Base-by-base conservation (phyloP, 2,888 invertebrate genomes). In the Lymantria dispar region DNA sequence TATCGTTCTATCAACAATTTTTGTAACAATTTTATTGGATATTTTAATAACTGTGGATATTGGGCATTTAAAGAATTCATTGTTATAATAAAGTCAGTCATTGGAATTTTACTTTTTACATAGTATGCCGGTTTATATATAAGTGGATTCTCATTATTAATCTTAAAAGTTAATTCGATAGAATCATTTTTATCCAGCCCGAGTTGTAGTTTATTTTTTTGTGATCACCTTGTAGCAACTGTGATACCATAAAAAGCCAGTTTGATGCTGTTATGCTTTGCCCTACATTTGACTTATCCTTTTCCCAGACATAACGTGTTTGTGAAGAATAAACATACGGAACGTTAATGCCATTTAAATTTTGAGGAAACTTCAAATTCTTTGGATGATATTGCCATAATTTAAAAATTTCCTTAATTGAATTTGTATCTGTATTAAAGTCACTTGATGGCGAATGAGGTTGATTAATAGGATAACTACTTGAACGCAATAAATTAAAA, bases 21-120 rank as follows among this genome's bases (percentile, higher is more conserved):
- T 48, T 78, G 67, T 50, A 81, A 74, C 5, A 85, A 44, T 36
- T 72, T 66, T 12, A 50, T 52, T 0, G 79, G 80, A 45, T 78
- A 52, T 0, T 54, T 49, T 46, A 66, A 72, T 9, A 83, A 48
- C 31, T 68, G 39, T 5, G 83, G 79, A 36, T 75, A 72, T 14
- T 54, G 55, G 11, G 45, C 8, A 7, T 80, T 36, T 33, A 84
- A 45, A 12, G 65, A 57, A 31, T 72, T 58, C 15, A 77, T 50
- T 22, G 71, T 75, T 0, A 60, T 50, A 11, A 82, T 43, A 45
- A 84, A 85, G 0, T 60, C 60, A 7, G 59, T 38, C 44, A 81
- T 80, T 9, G 86, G 85, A 13, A 87, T 54, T 52, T 71, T 75
- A 45, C 84, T 87, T 68, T 85, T 86, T 0, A 86, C 78, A 51